A percentile compares a stretch with the other conserved stretches of the same genome.
Evolutionary conservation across 2,797 vertebrate species (phyloP).

Genomic region (Menidia menidia): DNA sequence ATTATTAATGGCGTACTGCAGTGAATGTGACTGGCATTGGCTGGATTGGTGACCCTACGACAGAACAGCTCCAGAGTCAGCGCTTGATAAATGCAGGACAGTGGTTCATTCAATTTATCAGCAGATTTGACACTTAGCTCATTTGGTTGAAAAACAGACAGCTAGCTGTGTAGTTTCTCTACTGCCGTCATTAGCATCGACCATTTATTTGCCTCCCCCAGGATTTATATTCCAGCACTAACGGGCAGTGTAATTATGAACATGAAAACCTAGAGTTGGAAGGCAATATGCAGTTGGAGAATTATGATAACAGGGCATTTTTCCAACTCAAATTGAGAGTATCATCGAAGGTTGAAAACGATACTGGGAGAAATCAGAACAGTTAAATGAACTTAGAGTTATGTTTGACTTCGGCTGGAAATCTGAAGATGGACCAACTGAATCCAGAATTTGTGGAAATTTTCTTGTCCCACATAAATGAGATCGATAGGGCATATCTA

Average conservation of each 20-base stretch:
- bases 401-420: slow-evolving; percentile 36
- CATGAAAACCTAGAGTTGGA: slow-evolving; percentile 58
- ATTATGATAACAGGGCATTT: slow-evolving; percentile 57
- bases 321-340: slow-evolving; percentile 54
- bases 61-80: slow-evolving; percentile 31
- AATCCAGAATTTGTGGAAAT: slow-evolving; percentile 44
- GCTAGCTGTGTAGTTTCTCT: slow-evolving; percentile 60
- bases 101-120: slow-evolving; percentile 27
- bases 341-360: slow-evolving; percentile 44
- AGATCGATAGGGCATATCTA: slow-evolving; percentile 49
- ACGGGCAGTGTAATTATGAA: slow-evolving; percentile 60
- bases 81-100: slow-evolving; percentile 39
- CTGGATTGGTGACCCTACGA: slow-evolving; percentile 25
- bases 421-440: slow-evolving; percentile 41
- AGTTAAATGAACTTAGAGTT: slow-evolving; percentile 56
- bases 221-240: slow-evolving; percentile 62
- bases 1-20: slow-evolving; percentile 18
- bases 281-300: slow-evolving; percentile 51
- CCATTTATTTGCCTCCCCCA: slow-evolving; percentile 68
- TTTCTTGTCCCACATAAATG: slow-evolving; percentile 46
- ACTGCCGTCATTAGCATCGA: slow-evolving; percentile 56
- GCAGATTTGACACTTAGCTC: slow-evolving; percentile 55
- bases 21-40: slow-evolving; percentile 16
- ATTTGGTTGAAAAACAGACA: slow-evolving; percentile 50
- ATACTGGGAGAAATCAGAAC: slow-evolving; percentile 26